Percentiles rank a stretch among this genome's conserved stretches.
Evolutionary conservation across 2,797 vertebrate species (phyloP).

Genomic region (Pyrocephalus nanus): DNA sequence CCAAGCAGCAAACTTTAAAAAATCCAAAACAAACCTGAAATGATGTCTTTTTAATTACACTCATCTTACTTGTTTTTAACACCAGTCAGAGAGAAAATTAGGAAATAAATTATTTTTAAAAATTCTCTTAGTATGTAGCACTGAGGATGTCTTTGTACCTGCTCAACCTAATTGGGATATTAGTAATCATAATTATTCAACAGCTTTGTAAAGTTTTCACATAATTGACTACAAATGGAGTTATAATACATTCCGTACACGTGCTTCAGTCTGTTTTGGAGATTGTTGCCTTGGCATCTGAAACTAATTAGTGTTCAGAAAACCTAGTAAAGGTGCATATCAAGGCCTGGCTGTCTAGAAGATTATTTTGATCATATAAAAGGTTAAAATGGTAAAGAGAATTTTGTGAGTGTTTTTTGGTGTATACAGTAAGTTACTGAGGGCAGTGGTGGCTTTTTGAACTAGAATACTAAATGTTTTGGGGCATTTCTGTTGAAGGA

Average conservation of each 20-base stretch:
- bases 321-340: constrained; percentile 21
- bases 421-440: background rate
- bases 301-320: constrained; percentile 57
- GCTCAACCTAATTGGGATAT: constrained; percentile 51
- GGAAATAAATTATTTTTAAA: background rate
- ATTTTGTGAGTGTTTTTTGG: background rate
- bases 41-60: background rate
- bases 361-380: background rate
- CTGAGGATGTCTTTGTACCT: constrained; percentile 37
- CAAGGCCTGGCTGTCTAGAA: background rate
- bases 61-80: background rate
- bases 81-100: background rate
- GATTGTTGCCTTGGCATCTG: constrained; percentile 62
- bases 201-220: constrained; percentile 62
- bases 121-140: background rate
- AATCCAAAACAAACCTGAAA: background rate
- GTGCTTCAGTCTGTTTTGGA: constrained; percentile 63
- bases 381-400: background rate
- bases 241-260: constrained; percentile 53
- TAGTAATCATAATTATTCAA: constrained; percentile 63
- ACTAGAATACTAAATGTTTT: background rate
- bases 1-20: background rate
- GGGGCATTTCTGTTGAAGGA: background rate
- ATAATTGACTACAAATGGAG: constrained; percentile 46
- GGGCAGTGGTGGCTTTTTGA: background rate